Base-by-base conservation (phyloP, 2,888 invertebrate species). In the Acanthopleura granulata region DNA sequence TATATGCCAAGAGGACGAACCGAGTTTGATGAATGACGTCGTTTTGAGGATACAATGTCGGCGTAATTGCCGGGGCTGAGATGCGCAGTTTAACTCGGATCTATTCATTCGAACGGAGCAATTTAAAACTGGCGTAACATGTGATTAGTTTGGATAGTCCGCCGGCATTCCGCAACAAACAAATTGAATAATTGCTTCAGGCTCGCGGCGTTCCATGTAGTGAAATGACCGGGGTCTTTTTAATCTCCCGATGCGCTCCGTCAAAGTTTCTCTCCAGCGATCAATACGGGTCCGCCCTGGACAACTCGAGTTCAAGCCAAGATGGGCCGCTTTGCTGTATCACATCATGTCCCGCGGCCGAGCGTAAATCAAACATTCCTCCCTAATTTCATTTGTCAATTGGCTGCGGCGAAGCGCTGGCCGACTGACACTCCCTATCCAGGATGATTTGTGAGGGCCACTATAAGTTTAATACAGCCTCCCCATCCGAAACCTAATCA, bases 341-440 rank as follows among this genome's bases (percentile, higher is more conserved):
- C 57, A 18, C 57, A n/a, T 18, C 57, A n/a, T 22, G 57, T 57
- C 57, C n/a, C 12, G 18, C 57, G 22, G 57, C 57, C 57, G 18
- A 12, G 57, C 22, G n/a, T 25, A 66, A 66, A 66, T 66, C 66
- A 22, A 66, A 66, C 29, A 66, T 66, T 66, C 29, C 66, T 3
- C 22, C 27, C 66, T 66, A 66, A 66, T 66, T 66, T 66, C 66
- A 66, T 66, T 66, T 66, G 66, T 66, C 66, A 66, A 66, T 66
- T 27, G 66, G 66, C 16, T 6, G 22, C 66, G 22, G 3, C 29
- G 66, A 9, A 40, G 40, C 40, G 40, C 40, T 9, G 40, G 40
- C 40, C 9, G 40, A 40, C 40, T 40, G 4, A 40, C 40, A 40
- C 40, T 40, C 40, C 40, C 40, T 40, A 40, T 40, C 40, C 40